Base-by-base conservation (phyloP, 2,888 invertebrate species). In the Noctua janthina region DNA sequence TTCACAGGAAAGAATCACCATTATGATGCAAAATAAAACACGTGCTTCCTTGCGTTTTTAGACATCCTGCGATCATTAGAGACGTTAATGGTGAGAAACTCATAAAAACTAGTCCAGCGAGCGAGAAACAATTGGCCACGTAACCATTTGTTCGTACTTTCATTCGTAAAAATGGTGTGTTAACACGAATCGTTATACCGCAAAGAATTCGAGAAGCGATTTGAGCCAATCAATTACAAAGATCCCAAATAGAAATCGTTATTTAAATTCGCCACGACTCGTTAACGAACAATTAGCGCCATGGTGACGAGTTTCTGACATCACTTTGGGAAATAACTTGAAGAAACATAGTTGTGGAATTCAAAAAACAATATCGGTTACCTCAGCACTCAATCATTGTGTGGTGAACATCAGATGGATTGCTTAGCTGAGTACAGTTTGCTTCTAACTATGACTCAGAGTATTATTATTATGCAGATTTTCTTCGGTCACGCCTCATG, bases 391-490 rank as follows among this genome's bases (percentile, higher is more conserved):
- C 91, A 91, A 92, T 92, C 91, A 92, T 89, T 89, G 88, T 84
- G 87, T 81, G 80, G 82, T 87, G 74, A 86, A 87, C 77, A 81
- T 87, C 86, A 79, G 73, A 83, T 82, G 82, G 89, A 90, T 92
- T 91, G 88, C 88, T 91, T 71, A 79, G 88, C 84, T 78, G 86
- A 84, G 81, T 82, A 80, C 87, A 88, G 81, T 88, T 87, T 71
- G 81, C 74, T 79, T 75, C 78, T 69, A 81, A 69, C 75, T 66
- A 71, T 90, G 90, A 89, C 83, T 91, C 90, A 85, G 82, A 35
- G 68, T 29, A 88, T 88, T 76, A 93, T 93, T 93, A 91, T 92
- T 91, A 94, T 94, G 93, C 91, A 93, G 91, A 94, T 95, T 92
- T 91, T 89, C 91, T 90, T 89, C 83, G 74, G 83, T 78, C 79